These are phyloP conservation scores for Allolobophora icterica DNA, from an alignment of 2,888 invertebrate genomes.

Conservation along the genomic window DNA sequence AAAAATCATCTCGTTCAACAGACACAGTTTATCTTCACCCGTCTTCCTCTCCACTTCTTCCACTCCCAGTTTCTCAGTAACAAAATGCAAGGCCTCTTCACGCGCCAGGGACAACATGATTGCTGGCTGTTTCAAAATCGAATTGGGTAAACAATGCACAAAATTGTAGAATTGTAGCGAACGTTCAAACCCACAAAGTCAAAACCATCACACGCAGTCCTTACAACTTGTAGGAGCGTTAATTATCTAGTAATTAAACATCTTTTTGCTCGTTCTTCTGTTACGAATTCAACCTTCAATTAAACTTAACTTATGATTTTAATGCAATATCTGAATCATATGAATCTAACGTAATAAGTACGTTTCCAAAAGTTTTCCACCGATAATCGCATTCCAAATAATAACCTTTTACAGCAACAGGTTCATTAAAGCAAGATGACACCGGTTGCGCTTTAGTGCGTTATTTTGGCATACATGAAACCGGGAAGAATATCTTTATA, in stretches of 20 bases:
- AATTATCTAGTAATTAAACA: background rate
- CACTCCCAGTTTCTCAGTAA: background rate
- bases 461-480: background rate
- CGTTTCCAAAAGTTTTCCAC: too few species aligned
- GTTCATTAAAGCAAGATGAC: background rate
- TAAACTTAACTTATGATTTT: too few species aligned
- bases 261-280: background rate
- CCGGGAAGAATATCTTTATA: background rate
- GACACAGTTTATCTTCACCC: background rate
- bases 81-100: background rate
- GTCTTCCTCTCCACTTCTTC: background rate
- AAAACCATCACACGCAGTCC: background rate
- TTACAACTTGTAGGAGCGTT: background rate
- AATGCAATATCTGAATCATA: too few species aligned
- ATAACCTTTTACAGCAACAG: background rate
- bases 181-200: background rate
- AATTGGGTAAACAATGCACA: background rate
- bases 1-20: background rate
- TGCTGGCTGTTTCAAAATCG: background rate
- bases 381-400: too few species aligned
- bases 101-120: slow-evolving; percentile 13
- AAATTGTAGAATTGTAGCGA: background rate
- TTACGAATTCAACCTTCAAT: background rate
- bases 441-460: background rate
- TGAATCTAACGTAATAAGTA: too few species aligned